phyloP scores from a whole-genome alignment of 2,888 invertebrate species.

The Apodemia mormo region DNA sequence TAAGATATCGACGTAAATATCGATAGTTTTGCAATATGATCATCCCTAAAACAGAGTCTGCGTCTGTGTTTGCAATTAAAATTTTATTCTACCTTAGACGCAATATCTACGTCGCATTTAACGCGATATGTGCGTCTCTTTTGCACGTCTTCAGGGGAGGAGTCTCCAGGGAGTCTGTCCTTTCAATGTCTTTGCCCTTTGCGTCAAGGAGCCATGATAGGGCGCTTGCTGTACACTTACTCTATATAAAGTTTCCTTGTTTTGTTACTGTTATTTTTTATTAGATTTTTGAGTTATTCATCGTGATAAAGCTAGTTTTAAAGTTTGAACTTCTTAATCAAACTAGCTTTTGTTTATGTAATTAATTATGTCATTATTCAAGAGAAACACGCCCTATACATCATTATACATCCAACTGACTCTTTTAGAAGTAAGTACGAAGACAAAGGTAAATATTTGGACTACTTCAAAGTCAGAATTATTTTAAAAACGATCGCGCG shows the following conservation, averaged over 20 bases:
- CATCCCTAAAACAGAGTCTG: constrained; percentile 43
- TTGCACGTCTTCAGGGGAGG: constrained; percentile 78
- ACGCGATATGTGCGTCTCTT: constrained; percentile 58
- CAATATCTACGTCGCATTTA: constrained; percentile 55
- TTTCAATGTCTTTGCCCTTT: constrained; percentile 84
- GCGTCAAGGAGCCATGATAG: constrained; percentile 75
- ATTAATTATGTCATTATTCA: too few relatives aligned
- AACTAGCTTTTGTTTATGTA: background rate
- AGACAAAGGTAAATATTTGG: too few relatives aligned
- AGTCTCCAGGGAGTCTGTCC: constrained; percentile 85
- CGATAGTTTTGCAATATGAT: background rate
- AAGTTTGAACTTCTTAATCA: background rate
- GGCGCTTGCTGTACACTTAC: constrained; percentile 61
- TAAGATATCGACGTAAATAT: constrained; percentile 33
- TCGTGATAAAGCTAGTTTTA: background rate
- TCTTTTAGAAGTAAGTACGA: too few relatives aligned
- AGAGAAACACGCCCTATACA: too few relatives aligned
- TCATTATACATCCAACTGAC: too few relatives aligned
- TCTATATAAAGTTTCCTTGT: constrained; percentile 51
- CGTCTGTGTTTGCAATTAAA: constrained; percentile 79
- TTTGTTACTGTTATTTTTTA: constrained; percentile 37
- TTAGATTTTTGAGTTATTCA: constrained; percentile 3
- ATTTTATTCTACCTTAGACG: constrained; percentile 80
- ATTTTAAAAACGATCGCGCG: too few relatives aligned
- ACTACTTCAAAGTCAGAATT: too few relatives aligned